Conservation (phyloP, 2,888 invertebrate genomes). For the Saturnia japonica region DNA sequence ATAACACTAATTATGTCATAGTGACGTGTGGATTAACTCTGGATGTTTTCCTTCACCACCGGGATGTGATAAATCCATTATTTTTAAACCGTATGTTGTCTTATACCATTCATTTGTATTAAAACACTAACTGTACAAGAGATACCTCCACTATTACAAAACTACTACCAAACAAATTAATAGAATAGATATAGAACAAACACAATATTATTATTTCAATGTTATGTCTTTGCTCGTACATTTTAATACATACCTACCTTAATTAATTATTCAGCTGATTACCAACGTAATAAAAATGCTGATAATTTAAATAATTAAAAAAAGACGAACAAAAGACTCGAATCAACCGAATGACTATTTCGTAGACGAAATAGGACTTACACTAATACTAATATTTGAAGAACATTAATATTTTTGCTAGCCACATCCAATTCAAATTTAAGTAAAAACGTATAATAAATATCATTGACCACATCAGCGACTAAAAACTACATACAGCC, state of each 20-base stretch:
- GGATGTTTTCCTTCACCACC: background rate
- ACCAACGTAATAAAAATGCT: constrained; percentile 58
- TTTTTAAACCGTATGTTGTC: background rate
- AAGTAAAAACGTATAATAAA: too few species aligned
- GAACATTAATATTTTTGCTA: background rate
- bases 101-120: background rate
- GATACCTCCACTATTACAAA: background rate
- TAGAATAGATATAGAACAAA: background rate
- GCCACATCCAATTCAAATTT: background rate
- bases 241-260: background rate
- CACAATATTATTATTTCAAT: background rate
- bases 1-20: background rate
- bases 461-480: background rate
- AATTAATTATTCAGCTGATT: constrained; percentile 38
- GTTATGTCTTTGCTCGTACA: background rate
- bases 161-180: background rate
- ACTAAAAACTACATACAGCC: background rate
- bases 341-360: constrained; percentile 72
- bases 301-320: constrained; percentile 67
- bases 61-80: background rate
- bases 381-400: constrained; percentile 32
- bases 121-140: background rate
- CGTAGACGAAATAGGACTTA: constrained; percentile 62
- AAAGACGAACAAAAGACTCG: constrained; percentile 63
- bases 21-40: background rate